A percentile compares a stretch with the other conserved stretches of the same genome.
phyloP scores from a whole-genome alignment of 2,113 vertebrate genomes.

The Morone chrysops region DNA sequence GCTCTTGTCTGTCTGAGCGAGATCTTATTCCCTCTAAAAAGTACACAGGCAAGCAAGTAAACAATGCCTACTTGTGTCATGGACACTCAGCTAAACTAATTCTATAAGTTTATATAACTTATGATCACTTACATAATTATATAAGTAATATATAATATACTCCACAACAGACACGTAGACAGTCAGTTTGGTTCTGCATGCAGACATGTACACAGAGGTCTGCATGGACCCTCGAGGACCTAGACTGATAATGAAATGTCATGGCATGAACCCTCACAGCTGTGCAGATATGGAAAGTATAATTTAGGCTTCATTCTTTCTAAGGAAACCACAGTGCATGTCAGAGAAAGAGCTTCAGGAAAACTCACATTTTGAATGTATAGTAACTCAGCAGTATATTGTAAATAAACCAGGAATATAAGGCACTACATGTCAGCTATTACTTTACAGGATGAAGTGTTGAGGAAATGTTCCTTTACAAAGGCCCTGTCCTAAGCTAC shows the following conservation, averaged over 20 bases:
- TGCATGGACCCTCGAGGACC: too few species aligned
- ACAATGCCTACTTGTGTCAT: too few species aligned
- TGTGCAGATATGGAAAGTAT: neutral
- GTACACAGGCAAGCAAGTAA: too few species aligned
- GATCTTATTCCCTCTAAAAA: too few species aligned
- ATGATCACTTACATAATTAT: too few species aligned
- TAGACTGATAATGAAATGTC: neutral
- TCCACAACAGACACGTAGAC: too few species aligned
- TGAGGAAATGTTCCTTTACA: conserved; percentile 3
- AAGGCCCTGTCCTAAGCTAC: neutral
- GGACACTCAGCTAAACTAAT: too few species aligned
- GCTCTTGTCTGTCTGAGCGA: too few species aligned
- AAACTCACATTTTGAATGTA: neutral
- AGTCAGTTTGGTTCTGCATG: too few species aligned
- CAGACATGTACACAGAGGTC: too few species aligned
- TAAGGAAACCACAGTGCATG: neutral
- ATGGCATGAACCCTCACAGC: neutral
- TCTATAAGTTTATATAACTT: too few species aligned
- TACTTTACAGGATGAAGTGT: conserved; percentile 16
- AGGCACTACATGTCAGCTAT: neutral
- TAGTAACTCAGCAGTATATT: neutral
- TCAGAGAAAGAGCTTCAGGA: neutral
- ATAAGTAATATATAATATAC: too few species aligned
- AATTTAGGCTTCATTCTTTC: neutral
- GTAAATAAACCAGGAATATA: neutral